These are phyloP conservation scores for Elgaria multicarinata DNA, from an alignment of 2,113 vertebrate genomes.

Conservation along the genomic window DNA sequence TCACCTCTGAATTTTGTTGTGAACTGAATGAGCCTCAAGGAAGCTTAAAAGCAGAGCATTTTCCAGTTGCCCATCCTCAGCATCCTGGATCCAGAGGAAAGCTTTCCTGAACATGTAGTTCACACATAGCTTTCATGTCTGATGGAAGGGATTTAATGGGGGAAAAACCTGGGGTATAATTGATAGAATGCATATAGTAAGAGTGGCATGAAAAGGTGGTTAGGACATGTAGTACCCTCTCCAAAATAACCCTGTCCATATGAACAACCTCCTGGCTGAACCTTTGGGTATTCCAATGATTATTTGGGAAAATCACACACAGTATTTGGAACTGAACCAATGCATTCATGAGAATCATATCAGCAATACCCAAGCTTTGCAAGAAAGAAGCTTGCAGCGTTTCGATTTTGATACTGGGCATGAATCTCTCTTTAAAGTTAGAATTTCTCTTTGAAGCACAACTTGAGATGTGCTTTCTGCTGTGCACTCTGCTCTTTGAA, in stretches of 20 bases:
- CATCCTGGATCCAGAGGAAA: neutral
- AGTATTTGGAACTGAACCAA: neutral
- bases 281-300: neutral
- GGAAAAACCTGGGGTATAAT: neutral
- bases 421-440: constrained; percentile 10
- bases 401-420: neutral
- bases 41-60: neutral
- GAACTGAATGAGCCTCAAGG: neutral
- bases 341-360: neutral
- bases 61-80: neutral
- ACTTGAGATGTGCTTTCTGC: neutral
- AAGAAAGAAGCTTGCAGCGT: neutral
- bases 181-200: neutral
- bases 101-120: neutral
- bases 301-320: neutral
- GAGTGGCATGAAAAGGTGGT: neutral
- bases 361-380: neutral
- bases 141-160: neutral
- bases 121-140: neutral
- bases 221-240: neutral
- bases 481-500: constrained; percentile 14
- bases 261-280: too few species aligned
- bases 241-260: neutral
- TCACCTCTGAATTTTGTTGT: neutral
- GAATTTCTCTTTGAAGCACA: constrained; percentile 15